A percentile compares a stretch with the other conserved stretches of the same genome.
phyloP scores from a whole-genome alignment of 2,888 invertebrate species.

The Liposcelis brunnea region DNA sequence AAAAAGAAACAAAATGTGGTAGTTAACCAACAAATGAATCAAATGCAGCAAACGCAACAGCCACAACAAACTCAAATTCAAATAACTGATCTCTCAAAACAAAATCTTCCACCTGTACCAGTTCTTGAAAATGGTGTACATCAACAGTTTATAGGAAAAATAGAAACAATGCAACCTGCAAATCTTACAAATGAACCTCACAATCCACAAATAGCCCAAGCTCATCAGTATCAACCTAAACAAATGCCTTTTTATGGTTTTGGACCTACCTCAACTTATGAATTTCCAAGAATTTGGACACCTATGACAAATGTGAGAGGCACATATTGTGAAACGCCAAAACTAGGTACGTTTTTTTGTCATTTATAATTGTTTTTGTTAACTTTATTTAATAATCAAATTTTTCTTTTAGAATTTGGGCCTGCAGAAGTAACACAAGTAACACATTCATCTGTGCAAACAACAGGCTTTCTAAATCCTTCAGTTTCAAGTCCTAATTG shows the following conservation, averaged over 20 bases:
- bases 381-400: background rate
- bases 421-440: conserved; percentile 4
- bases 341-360: background rate
- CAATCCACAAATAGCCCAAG: background rate
- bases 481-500: conserved; percentile 2
- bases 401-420: conserved; percentile 1
- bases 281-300: conserved; percentile 5
- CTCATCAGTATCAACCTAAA: conserved; percentile 5
- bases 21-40: background rate
- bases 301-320: conserved; percentile 7
- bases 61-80: background rate
- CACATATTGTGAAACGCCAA: conserved; percentile 3
- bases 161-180: background rate
- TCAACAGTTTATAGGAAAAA: background rate
- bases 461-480: conserved; percentile 5
- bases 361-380: background rate
- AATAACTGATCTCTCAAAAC: background rate
- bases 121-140: conserved; percentile 1
- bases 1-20: background rate
- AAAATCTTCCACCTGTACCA: conserved; percentile 1
- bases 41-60: background rate
- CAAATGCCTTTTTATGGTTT: conserved; percentile 9
- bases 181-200: background rate
- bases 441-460: conserved; percentile 6
- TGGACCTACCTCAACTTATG: conserved; percentile 1